These are phyloP conservation scores for Zophobas morio DNA, from an alignment of 1,140 invertebrate genomes.

Conservation along the genomic window DNA sequence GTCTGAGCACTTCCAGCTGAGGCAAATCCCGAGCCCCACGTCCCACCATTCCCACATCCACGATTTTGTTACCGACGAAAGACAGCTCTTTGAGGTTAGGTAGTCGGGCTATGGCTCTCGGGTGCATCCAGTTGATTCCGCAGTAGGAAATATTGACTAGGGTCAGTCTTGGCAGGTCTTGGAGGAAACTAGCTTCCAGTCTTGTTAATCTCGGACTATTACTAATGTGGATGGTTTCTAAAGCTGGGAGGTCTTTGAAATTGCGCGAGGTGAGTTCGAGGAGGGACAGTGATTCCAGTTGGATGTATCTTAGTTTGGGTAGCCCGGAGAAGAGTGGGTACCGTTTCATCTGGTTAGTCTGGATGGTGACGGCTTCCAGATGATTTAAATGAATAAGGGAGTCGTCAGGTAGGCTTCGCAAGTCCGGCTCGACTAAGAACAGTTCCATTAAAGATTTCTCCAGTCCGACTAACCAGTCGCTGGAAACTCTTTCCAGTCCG, in stretches of 20 bases:
- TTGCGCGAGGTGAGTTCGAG: conserved; percentile 79
- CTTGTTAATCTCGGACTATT: conserved; percentile 77
- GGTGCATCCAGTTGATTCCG: conserved; percentile 84
- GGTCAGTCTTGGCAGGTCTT: conserved; percentile 80
- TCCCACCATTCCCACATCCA: conserved; percentile 84
- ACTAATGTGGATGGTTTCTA: conserved; percentile 84
- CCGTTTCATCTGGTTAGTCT: conserved; percentile 81
- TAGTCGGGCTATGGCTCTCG: conserved; percentile 80
- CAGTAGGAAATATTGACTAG: conserved; percentile 85
- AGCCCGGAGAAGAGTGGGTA: conserved; percentile 79
- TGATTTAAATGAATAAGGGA: conserved; percentile 81
- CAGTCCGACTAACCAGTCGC: conserved; percentile 84
- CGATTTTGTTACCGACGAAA: conserved; percentile 79
- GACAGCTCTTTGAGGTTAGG: conserved; percentile 81
- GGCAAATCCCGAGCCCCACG: conserved; percentile 82
- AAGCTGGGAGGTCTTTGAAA: conserved; percentile 79
- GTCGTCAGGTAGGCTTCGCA: conserved; percentile 83
- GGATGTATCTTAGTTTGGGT: conserved; percentile 76
- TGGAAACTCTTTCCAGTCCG: conserved; percentile 83
- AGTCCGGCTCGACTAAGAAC: conserved; percentile 86
- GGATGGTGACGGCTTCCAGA: conserved; percentile 86
- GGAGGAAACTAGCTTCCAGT: conserved; percentile 81
- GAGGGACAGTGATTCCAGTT: conserved; percentile 79
- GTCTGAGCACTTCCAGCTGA: conserved; percentile 76
- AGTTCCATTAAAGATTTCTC: conserved; percentile 85